Conservation (phyloP, 2,113 vertebrate genomes). For the Anarhynchus alexandrinus region DNA sequence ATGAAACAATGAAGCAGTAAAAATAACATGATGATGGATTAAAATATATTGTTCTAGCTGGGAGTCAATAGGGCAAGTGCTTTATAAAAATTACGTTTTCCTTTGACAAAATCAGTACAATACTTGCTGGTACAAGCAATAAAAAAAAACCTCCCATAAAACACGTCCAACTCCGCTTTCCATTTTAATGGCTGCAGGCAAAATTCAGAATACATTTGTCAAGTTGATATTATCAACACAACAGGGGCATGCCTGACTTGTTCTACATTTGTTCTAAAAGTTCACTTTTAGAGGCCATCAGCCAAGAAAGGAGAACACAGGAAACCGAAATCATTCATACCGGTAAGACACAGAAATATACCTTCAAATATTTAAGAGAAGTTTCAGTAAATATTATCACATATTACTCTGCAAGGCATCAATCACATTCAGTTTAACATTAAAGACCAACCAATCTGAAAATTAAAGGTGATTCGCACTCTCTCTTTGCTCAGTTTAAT, state of each 20-base stretch:
- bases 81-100: conserved; percentile 46
- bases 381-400: conserved; percentile 41
- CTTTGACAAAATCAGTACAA: conserved; percentile 38
- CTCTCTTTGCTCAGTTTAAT: not conserved
- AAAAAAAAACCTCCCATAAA: not conserved
- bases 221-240: conserved; percentile 49
- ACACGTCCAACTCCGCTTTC: conserved; percentile 38
- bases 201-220: conserved; percentile 62
- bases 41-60: conserved; percentile 11
- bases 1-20: conserved; percentile 39
- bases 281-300: conserved; percentile 10
- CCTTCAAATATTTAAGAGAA: not conserved
- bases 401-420: not conserved
- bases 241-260: conserved; percentile 37
- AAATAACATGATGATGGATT: conserved; percentile 10
- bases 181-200: conserved; percentile 54
- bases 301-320: not conserved
- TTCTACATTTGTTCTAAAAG: conserved; percentile 32
- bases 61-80: conserved; percentile 33
- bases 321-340: not conserved
- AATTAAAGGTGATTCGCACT: not conserved
- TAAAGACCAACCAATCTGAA: not conserved
- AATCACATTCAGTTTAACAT: not conserved
- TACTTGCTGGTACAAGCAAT: conserved; percentile 49
- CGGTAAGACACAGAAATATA: not conserved